phyloP scores from a whole-genome alignment of 2,113 vertebrate genomes.

The Acinonyx jubatus region DNA sequence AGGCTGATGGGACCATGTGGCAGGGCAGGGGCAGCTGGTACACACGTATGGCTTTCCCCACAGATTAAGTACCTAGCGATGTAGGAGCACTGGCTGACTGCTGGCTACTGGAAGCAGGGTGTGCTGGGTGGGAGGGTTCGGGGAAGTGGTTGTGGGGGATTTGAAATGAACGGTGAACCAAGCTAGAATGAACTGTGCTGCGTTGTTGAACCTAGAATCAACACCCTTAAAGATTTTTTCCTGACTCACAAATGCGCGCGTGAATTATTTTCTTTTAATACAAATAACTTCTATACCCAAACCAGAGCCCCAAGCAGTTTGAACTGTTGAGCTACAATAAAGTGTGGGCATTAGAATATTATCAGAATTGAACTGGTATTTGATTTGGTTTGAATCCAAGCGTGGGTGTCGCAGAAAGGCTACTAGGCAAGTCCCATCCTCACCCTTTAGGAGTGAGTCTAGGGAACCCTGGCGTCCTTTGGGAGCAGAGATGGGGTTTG shows the following conservation, averaged over 20 bases:
- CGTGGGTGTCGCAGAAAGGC: not conserved
- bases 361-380: conserved; percentile 4
- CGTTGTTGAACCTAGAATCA: not conserved
- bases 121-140: not conserved
- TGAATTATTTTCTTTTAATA: conserved; percentile 35
- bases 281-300: not conserved
- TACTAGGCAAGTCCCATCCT: not conserved
- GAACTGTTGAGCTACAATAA: not conserved
- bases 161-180: not conserved
- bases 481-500: not conserved
- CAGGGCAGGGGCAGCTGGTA: not conserved
- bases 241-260: not conserved
- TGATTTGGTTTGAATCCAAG: conserved; percentile 47
- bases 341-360: not conserved
- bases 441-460: not conserved
- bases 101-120: not conserved
- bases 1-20: not conserved
- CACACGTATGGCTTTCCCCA: not conserved
- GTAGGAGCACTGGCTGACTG: not conserved
- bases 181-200: not conserved
- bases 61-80: not conserved
- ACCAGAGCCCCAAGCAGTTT: not conserved
- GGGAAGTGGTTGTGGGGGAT: not conserved
- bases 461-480: not conserved
- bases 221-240: conserved; percentile 38